A percentile compares a stretch with the other conserved stretches of the same genome.
These are phyloP conservation scores for Caenorhabditis sp. DNA, from an alignment of 2,888 invertebrate genomes.

Conservation along the genomic window DNA sequence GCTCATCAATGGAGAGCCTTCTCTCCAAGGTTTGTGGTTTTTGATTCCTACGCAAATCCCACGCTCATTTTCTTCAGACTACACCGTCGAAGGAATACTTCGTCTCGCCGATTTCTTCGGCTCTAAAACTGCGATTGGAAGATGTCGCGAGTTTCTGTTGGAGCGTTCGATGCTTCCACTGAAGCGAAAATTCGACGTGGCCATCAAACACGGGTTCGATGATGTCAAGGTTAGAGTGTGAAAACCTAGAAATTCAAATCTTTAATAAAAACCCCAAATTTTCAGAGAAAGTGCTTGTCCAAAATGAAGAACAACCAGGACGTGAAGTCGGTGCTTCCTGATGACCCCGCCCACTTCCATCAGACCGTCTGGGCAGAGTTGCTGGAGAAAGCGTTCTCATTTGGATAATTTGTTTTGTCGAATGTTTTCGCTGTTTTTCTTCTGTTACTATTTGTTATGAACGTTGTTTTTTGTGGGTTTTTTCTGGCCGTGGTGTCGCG, in stretches of 20 bases:
- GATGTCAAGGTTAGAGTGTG: not conserved
- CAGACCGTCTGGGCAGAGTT: not conserved
- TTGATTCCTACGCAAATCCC: too few relatives aligned
- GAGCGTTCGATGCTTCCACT: not conserved
- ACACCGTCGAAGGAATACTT: constrained; percentile 3
- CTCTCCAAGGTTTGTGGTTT: not conserved
- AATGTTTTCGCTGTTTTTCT: too few relatives aligned
- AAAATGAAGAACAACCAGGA: not conserved
- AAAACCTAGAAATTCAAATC: too few relatives aligned
- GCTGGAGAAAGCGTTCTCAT: not conserved
- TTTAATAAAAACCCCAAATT: not conserved
- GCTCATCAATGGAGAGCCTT: not conserved
- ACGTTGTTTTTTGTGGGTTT: too few relatives aligned
- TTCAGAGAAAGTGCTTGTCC: not conserved
- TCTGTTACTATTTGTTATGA: too few relatives aligned
- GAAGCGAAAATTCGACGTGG: not conserved
- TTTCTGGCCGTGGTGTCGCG: too few relatives aligned
- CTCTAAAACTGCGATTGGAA: not conserved
- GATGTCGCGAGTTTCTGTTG: constrained; percentile 6
- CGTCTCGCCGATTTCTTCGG: constrained; percentile 4
- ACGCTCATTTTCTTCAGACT: not conserved
- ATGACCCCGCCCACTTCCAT: not conserved
- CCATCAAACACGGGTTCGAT: too few relatives aligned
- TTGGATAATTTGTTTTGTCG: too few relatives aligned
- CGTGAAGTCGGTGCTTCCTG: not conserved